Conservation (phyloP, 37 sponge, comb jelly and placozoan genomes). For the Tethya wilhelma region DNA sequence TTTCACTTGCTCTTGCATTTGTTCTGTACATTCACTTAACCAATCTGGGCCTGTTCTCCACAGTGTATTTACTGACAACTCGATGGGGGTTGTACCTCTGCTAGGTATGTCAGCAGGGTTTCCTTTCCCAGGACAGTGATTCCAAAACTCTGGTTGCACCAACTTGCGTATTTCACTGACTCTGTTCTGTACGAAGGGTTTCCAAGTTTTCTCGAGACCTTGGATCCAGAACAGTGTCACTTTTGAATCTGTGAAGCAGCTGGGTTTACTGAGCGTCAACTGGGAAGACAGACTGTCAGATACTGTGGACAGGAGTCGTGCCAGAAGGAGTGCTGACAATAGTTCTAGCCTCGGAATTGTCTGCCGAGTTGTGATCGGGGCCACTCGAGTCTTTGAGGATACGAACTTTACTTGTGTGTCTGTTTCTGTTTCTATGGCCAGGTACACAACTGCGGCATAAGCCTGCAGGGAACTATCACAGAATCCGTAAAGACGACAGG, state of each 20-base stretch:
- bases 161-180: conserved; percentile 11
- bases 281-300: not conserved
- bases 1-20: not conserved
- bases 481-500: conserved; percentile 17
- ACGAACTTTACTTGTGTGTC: conserved; percentile 1
- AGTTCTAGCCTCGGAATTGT: conserved; percentile 49
- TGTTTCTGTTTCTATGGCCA: not conserved
- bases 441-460: conserved; percentile 40
- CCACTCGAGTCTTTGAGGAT: conserved; percentile 28
- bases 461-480: conserved; percentile 29
- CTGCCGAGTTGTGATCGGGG: conserved; percentile 7
- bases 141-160: not conserved
- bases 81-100: conserved; percentile 26
- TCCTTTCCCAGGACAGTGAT: not conserved
- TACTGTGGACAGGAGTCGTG: conserved; percentile 10
- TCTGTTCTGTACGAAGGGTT: conserved; percentile 40
- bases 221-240: conserved; percentile 24
- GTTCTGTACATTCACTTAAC: too few species aligned
- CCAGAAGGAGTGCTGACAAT: conserved; percentile 31
- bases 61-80: not conserved
- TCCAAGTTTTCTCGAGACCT: conserved; percentile 25
- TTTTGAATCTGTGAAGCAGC: conserved; percentile 36
- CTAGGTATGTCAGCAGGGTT: conserved; percentile 24
- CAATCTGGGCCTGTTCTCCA: conserved; percentile 34
- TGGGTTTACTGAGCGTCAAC: not conserved